Evolutionary conservation across 1,140 invertebrate species (phyloP).

Genomic region (Babylonia areolata): DNA sequence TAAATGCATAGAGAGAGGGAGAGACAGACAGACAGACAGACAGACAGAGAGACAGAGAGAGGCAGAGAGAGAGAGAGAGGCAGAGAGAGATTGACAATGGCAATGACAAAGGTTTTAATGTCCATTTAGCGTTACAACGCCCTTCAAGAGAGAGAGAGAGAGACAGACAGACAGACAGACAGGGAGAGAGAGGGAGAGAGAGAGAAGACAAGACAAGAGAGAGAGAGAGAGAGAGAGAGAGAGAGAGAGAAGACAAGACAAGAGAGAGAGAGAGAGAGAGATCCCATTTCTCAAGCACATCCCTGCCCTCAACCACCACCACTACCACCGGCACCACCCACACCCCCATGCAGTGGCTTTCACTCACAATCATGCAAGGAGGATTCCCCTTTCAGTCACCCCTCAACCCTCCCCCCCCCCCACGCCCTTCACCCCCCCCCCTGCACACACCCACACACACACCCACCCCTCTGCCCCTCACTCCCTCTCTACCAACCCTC

Average conservation of each 20-base stretch:
- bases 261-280: conserved; percentile 17
- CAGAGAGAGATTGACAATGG: conserved; percentile 27
- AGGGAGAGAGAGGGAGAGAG: conserved; percentile 11
- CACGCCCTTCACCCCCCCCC: too few relatives aligned
- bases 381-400: too few relatives aligned
- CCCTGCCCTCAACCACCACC: too few relatives aligned
- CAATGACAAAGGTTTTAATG: conserved; percentile 32
- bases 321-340: too few relatives aligned
- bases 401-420: too few relatives aligned
- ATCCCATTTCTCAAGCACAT: too few relatives aligned
- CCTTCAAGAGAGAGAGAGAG: conserved; percentile 33
- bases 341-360: too few relatives aligned
- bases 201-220: background rate
- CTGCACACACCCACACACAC: too few relatives aligned
- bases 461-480: too few relatives aligned
- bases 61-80: conserved; percentile 41
- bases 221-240: conserved; percentile 17
- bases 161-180: conserved; percentile 27
- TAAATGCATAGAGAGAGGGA: background rate
- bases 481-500: too few relatives aligned
- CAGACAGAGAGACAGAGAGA: conserved; percentile 27
- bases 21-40: conserved; percentile 36
- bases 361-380: too few relatives aligned
- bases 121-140: too few relatives aligned
- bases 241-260: background rate